Percentiles rank a stretch among this genome's conserved stretches.
Evolutionary conservation across 2,888 invertebrate genomes (phyloP).

Genomic region (Cephus rjabovi): DNA sequence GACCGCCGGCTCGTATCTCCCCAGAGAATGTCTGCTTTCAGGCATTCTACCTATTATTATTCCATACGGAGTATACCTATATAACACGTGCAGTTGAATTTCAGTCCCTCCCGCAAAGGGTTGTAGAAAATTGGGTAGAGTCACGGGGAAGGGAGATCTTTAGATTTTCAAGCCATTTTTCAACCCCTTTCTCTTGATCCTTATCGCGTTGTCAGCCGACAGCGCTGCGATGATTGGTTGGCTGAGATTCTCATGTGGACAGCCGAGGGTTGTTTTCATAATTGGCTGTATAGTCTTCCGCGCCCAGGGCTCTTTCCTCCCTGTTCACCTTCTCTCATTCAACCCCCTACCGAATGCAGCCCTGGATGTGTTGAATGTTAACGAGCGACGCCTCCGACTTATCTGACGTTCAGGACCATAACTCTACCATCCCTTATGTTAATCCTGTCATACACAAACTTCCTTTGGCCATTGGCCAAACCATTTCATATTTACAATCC

Average conservation of each 20-base stretch:
- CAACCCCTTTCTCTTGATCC: slow-evolving; percentile 32
- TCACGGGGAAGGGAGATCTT: not conserved
- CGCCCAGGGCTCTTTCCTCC: slow-evolving; percentile 11
- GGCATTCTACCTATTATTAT: not conserved
- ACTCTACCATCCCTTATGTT: slow-evolving; percentile 10
- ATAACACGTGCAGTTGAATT: not conserved
- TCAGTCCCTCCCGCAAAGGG: not conserved
- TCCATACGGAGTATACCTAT: not conserved
- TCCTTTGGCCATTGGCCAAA: slow-evolving; percentile 4
- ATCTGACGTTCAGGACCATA: slow-evolving; percentile 21
- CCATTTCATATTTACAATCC: not conserved
- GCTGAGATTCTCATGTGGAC: slow-evolving; percentile 25
- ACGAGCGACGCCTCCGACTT: slow-evolving; percentile 29
- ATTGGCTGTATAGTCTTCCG: slow-evolving; percentile 28
- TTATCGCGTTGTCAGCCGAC: slow-evolving; percentile 38
- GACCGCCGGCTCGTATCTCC: not conserved
- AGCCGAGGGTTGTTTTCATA: slow-evolving; percentile 39
- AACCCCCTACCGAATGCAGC: slow-evolving; percentile 34
- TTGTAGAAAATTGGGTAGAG: not conserved
- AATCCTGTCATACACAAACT: not conserved
- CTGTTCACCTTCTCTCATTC: slow-evolving; percentile 9
- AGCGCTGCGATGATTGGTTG: slow-evolving; percentile 41
- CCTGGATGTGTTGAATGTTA: slow-evolving; percentile 27
- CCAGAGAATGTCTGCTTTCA: not conserved
- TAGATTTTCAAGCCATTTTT: slow-evolving; percentile 15